Base-by-base conservation (phyloP, 2,113 vertebrate genomes). In the Cariama cristata region DNA sequence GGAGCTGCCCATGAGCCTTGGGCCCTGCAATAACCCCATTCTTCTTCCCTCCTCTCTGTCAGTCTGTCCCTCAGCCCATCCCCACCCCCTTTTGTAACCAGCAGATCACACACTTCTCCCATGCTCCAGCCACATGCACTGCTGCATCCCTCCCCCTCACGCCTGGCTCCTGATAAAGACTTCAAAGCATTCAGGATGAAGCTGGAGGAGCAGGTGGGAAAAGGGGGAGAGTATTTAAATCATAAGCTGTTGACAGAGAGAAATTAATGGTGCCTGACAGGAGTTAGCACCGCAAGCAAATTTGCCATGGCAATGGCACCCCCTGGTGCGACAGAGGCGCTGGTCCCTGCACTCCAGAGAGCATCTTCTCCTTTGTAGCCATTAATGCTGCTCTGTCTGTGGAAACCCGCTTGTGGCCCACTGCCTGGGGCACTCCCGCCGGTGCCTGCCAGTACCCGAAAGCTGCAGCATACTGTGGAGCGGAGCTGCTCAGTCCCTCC, bases 231-330 rank as follows among this genome's bases (percentile, higher is more conserved):
- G 59, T 19, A 6, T 84, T 88, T 84, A 90, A 96, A 95, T 92
- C 84, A 92, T 86, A n/a, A 84, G 67, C 68, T 85, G 86, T 94
- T 89, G 72, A 92, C 94, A 96, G 79, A 8, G 0, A 71, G 91
- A 95, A 90, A 92, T 95, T 93, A 96, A 74, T 52, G 56, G 40
- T 75, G 64, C 67, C 79, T 96, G 86, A 93, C 88, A 85, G 53
- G 58, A 96, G 74, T 69, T 82, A 59, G 42, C 17, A 20, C 58
- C 80, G 68, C 82, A 44, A 84, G 84, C 53, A 72, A 63, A 73
- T 93, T 96, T 95, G 52, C 88, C 83, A 60, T 91, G 59, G 96
- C 85, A 79, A 67, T 97, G 95, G 91, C 87, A 97, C 58, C 93
- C 88, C 49, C 80, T 96, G 93, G 73, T 87, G 94, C 79, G 94